Percentiles rank a stretch among this genome's conserved stretches.
phyloP scores from a whole-genome alignment of 2,888 invertebrate species.

The Augochlorella aurata region DNA sequence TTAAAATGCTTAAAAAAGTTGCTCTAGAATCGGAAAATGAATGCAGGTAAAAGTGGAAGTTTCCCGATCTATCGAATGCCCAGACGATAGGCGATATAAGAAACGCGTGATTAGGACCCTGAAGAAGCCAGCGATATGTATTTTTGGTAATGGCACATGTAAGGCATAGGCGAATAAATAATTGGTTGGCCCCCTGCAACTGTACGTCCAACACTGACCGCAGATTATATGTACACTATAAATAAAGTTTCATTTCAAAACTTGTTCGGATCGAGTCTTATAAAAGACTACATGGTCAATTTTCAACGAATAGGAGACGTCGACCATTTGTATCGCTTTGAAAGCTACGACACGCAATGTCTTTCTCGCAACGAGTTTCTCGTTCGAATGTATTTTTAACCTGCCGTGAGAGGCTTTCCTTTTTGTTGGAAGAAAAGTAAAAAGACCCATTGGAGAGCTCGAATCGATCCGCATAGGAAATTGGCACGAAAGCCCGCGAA shows the following conservation, averaged over 20 bases:
- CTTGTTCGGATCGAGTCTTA: constrained; percentile 31
- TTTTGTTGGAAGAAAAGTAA: constrained; percentile 14
- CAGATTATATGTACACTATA: constrained; percentile 65
- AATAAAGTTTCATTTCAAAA: constrained; percentile 64
- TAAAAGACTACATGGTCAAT: constrained; percentile 24
- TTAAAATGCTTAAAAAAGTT: not conserved
- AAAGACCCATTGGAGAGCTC: constrained; percentile 17
- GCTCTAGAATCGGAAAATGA: not conserved
- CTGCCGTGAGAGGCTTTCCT: constrained; percentile 16
- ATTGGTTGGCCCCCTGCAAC: constrained; percentile 64
- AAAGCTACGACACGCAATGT: constrained; percentile 3
- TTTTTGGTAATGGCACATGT: constrained; percentile 74
- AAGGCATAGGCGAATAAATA: constrained; percentile 73
- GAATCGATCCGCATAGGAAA: constrained; percentile 36
- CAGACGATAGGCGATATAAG: constrained; percentile 27
- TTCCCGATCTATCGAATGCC: constrained; percentile 15
- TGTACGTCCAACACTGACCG: constrained; percentile 36
- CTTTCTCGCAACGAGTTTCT: constrained; percentile 15
- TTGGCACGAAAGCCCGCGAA: constrained; percentile 46
- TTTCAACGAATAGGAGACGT: not conserved
- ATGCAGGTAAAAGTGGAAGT: constrained; percentile 54
- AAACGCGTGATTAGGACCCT: constrained; percentile 43
- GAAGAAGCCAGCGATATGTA: constrained; percentile 67
- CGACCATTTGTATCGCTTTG: not conserved
- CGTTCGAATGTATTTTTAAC: constrained; percentile 42